A percentile compares a stretch with the other conserved stretches of the same genome.
phyloP scores from a whole-genome alignment of 2,797 vertebrate genomes.

The Poeciliopsis paucimaculata region DNA sequence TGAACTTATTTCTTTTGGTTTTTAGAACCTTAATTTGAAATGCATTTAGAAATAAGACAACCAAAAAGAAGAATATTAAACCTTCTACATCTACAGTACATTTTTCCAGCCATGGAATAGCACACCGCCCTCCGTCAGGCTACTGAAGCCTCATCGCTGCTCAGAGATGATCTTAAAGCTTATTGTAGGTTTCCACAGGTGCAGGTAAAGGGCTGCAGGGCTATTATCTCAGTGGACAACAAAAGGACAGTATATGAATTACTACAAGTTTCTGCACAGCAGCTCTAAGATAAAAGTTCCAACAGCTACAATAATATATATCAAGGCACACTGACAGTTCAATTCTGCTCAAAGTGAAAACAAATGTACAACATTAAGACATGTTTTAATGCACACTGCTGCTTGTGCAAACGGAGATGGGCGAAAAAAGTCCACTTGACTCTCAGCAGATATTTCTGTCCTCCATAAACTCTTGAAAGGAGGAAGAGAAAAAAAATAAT shows the following conservation, averaged over 20 bases:
- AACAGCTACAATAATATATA: slow-evolving; percentile 39
- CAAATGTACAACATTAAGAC: slow-evolving; percentile 3
- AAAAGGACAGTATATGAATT: slow-evolving; percentile 35
- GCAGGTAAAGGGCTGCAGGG: slow-evolving; percentile 41
- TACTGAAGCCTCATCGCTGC: slow-evolving; percentile 34
- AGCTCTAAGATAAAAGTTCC: slow-evolving; percentile 41
- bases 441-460: slow-evolving; percentile 22
- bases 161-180: slow-evolving; percentile 78
- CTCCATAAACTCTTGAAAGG: slow-evolving; percentile 17
- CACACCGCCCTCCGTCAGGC: slow-evolving; percentile 30
- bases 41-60: slow-evolving; percentile 63
- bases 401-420: slow-evolving; percentile 28
- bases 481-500: slow-evolving; percentile 23
- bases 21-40: slow-evolving; percentile 78
- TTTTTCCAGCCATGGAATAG: slow-evolving; percentile 53
- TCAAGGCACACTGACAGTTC: slow-evolving; percentile 64
- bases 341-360: slow-evolving; percentile 25
- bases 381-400: slow-evolving; percentile 15
- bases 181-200: slow-evolving; percentile 59
- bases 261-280: slow-evolving; percentile 51
- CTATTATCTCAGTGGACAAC: slow-evolving; percentile 30
- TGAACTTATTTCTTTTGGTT: slow-evolving; percentile 77
- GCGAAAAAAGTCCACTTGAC: slow-evolving; percentile 16
- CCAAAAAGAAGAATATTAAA: slow-evolving; percentile 18
- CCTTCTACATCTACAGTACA: slow-evolving; percentile 57